Evolutionary conservation across 1,140 invertebrate genomes (phyloP).

Genomic region (Drosophila bifasciata): DNA sequence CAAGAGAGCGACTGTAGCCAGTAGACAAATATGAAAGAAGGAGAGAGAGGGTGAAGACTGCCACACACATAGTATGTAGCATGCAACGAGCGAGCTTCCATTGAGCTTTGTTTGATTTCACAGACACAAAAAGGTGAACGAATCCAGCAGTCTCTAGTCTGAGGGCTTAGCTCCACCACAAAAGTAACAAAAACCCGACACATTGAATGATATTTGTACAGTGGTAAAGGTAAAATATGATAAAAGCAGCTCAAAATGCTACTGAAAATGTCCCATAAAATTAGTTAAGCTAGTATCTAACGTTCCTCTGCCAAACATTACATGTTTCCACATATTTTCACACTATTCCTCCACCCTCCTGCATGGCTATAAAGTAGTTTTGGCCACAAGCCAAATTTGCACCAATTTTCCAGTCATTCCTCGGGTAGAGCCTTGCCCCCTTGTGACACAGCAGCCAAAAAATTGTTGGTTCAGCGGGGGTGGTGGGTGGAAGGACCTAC

Average conservation of each 20-base stretch:
- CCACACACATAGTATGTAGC: conserved; percentile 6
- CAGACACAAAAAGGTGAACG: conserved; percentile 6
- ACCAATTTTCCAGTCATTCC: conserved; percentile 44
- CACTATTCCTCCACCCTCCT: conserved; percentile 7
- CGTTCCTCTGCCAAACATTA: too few relatives aligned
- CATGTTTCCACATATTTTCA: too few relatives aligned
- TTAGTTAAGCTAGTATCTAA: too few relatives aligned
- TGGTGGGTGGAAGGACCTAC: neutral
- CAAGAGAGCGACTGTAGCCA: neutral
- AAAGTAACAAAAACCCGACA: too few relatives aligned
- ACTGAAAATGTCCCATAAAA: too few relatives aligned
- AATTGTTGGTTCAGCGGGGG: conserved; percentile 32
- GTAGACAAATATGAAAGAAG: conserved; percentile 27
- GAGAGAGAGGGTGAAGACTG: neutral
- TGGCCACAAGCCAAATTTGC: conserved; percentile 67
- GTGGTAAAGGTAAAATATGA: too few relatives aligned
- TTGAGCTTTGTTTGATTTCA: conserved; percentile 49
- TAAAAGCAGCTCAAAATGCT: too few relatives aligned
- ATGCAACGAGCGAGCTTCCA: neutral
- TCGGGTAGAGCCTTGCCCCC: too few relatives aligned
- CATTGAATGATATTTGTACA: too few relatives aligned
- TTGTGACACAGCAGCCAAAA: conserved; percentile 47
- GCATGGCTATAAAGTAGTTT: conserved; percentile 59
- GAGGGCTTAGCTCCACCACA: neutral
- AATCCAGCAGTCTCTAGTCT: neutral